A percentile compares a stretch with the other conserved stretches of the same genome.
phyloP scores from a whole-genome alignment of 2,797 vertebrate species.

The Tragopan temminckii region DNA sequence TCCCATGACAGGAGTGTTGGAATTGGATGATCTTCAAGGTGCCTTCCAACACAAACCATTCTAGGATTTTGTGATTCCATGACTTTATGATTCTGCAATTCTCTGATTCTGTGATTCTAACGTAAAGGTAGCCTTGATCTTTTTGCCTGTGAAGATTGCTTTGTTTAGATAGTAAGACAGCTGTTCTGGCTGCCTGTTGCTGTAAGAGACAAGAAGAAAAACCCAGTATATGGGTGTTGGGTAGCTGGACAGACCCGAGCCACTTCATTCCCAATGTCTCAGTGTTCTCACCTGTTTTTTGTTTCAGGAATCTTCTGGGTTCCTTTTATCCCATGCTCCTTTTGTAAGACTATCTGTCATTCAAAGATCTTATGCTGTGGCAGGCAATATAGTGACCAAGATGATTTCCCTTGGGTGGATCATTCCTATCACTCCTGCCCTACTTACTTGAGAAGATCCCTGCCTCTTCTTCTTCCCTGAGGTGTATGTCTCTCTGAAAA shows the following conservation, averaged over 20 bases:
- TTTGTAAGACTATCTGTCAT: background rate
- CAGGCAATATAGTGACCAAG: background rate
- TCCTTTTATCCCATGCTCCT: background rate
- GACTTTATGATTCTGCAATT: background rate
- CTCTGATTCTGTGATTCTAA: background rate
- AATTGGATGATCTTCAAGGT: background rate
- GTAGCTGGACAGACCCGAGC: background rate
- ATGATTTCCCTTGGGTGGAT: background rate
- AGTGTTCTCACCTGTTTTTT: background rate
- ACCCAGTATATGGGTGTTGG: fast-evolving
- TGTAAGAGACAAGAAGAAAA: background rate
- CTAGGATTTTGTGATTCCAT: background rate
- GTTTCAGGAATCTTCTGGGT: background rate
- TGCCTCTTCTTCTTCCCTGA: background rate
- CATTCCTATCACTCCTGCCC: background rate
- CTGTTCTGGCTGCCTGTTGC: background rate
- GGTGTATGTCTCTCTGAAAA: background rate
- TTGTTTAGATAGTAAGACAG: background rate
- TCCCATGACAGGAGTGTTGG: background rate
- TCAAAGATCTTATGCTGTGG: background rate
- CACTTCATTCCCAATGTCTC: background rate
- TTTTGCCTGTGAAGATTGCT: background rate
- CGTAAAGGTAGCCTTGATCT: background rate
- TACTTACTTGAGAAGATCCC: background rate
- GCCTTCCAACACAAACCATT: background rate